Evolutionary conservation across 2,797 vertebrate genomes (phyloP).

Genomic region (Synanceia verrucosa): DNA sequence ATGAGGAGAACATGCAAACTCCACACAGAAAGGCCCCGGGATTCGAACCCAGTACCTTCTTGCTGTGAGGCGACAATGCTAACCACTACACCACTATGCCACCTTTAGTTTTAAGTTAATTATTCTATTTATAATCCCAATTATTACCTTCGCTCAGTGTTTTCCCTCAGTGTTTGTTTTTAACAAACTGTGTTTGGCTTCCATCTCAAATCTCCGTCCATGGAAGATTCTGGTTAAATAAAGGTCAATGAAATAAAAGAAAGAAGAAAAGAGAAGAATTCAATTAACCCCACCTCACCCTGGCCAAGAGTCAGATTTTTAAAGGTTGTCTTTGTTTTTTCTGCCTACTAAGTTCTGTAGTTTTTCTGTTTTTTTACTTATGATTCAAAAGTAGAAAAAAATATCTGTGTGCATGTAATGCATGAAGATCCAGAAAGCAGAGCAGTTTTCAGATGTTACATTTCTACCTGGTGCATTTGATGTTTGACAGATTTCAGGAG

Average conservation of each 20-base stretch:
- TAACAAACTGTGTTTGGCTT: neutral
- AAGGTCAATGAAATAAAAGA: slow-evolving; percentile 11
- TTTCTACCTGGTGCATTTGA: neutral
- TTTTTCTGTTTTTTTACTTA: neutral
- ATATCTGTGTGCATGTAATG: neutral
- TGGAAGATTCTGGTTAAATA: neutral
- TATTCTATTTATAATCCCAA: neutral
- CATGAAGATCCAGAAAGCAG: neutral
- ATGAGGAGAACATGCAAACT: too few species aligned
- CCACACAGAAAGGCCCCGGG: too few species aligned
- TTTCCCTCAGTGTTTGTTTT: neutral
- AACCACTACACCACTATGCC: too few species aligned
- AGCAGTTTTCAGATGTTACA: accelerated
- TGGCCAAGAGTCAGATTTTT: neutral
- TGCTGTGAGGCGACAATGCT: too few species aligned
- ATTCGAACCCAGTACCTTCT: too few species aligned
- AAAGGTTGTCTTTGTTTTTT: neutral
- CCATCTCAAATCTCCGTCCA: neutral
- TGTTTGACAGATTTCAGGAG: neutral
- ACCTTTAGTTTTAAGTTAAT: neutral
- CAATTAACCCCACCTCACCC: neutral
- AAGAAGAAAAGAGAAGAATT: neutral
- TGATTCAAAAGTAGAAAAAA: neutral
- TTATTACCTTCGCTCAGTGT: neutral
- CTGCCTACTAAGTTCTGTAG: neutral